Base-by-base conservation (phyloP, 2,888 invertebrate species). In the Cenopis cana region DNA sequence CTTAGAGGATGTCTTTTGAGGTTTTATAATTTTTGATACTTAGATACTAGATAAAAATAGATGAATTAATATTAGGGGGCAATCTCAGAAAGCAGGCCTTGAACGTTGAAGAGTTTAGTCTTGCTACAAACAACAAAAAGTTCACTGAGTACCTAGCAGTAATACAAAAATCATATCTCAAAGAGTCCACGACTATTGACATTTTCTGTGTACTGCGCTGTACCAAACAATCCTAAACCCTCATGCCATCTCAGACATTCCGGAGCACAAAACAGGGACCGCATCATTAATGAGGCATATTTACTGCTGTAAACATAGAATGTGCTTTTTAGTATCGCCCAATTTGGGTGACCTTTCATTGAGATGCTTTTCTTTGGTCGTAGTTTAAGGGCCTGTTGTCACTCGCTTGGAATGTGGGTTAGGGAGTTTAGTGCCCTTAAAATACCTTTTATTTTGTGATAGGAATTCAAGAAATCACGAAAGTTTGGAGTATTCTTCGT, bases 271-370 rank as follows among this genome's bases (percentile, higher is more conserved):
- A 84, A 83, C 83, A 82, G 65, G 78, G 81, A 78, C 83, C 81
- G 82, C 79, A 82, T 83, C 83, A 78, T 80, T 82, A 77, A 81
- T 80, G 79, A 81, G 75, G 78, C 78, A 81, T 82, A 77, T 81
- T 80, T 80, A 83, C 77, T 77, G 74, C 73, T 69, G 59, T 72
- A 70, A 75, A 70, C 64, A 69, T 36, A 67, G 66, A 71, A 71
- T 71, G 71, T 55, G 55, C 66, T 71, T 71, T 71, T 70, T 70
- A 70, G 49, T 59, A 33, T 33, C 36, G 4, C 60, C 66, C 41
- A n/a, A 67, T 61, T 71, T 67, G 70, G 66, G 49, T 29, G 71
- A 71, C 66, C 67, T 71, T 67, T 71, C 60, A 66, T 71, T 71
- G 29, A 29, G 55, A 67, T 71, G 61, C 66, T 29, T 69, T 61